These are phyloP conservation scores for Hyperopisus bebe DNA, from an alignment of 2,113 vertebrate species.

Conservation along the genomic window DNA sequence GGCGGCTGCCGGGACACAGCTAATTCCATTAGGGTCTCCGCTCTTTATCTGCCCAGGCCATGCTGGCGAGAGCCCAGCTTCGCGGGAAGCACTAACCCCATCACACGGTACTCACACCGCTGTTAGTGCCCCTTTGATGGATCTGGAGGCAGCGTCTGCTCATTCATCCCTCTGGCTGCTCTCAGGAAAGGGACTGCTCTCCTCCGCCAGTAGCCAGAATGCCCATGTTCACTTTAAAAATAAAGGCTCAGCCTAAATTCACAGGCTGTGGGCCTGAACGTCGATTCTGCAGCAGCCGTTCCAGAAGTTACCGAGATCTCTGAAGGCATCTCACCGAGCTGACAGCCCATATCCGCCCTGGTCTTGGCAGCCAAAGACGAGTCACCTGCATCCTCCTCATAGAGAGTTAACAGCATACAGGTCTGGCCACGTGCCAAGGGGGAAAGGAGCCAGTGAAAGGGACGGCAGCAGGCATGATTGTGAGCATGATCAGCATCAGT, in stretches of 20 bases:
- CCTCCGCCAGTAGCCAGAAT: neutral
- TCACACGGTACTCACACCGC: slow-evolving; percentile 26
- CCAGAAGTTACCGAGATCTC: neutral
- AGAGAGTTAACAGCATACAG: neutral
- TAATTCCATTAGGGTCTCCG: slow-evolving; percentile 27
- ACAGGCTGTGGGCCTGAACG: neutral
- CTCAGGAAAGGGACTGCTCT: neutral
- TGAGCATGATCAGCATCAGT: neutral
- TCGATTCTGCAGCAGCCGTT: neutral
- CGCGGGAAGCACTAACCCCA: slow-evolving; percentile 27
- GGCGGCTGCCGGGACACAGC: neutral
- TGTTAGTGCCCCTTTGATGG: slow-evolving; percentile 11
- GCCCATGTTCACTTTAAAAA: neutral
- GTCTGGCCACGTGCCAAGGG: neutral
- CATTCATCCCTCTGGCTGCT: neutral
- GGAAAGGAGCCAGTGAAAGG: neutral
- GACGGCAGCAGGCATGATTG: neutral
- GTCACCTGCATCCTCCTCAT: neutral
- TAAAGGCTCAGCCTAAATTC: neutral
- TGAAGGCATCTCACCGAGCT: neutral
- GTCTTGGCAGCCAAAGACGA: neutral
- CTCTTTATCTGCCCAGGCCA: slow-evolving; percentile 21
- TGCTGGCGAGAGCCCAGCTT: neutral
- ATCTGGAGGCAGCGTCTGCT: neutral
- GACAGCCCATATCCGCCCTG: neutral